Base-by-base conservation (phyloP, 2,888 invertebrate species). In the Geotrupes spiniger region DNA sequence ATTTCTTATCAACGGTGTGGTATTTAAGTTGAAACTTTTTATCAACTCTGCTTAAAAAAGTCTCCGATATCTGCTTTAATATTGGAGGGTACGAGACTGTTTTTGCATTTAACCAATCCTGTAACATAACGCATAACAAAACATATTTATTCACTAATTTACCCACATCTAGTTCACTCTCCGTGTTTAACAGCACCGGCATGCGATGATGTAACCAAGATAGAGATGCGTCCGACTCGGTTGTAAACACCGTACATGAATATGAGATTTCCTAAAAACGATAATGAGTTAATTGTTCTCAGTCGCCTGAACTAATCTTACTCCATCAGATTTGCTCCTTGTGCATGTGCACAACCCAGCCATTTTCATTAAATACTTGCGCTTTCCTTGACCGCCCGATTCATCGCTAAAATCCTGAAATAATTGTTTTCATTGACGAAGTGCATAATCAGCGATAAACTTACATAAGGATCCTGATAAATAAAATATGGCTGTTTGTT, bases 131-230 rank as follows among this genome's bases (percentile, higher is more conserved):
- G 14, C 12, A 9, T 12, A 10, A 31, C 4, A 14, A 12, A 33
- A 29, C 10, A 4, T 11, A 29, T 29, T 14, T 12, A n/a, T 12
- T 15, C 14, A 33, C 2, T 10, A 33, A 12, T 15, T 15, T 36
- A 67, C 72, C 64, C 61, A 85, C 86, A 60, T 79, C 69, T 54
- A 85, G 77, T 68, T 84, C 79, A 60, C 83, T 75, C 28, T 85
- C 81, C 25, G 77, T 80, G 46, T 83, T 80, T 36, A 92, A 74
- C 60, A 91, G 78, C n/a, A 89, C 86, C 46, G 91, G 91, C 81
- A 86, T 84, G 63, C 91, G 78, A 61, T 89, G 83, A 73, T 91
- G 91, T 41, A 91, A 73, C 85, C 86, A 87, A 25, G 80, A 76
- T 54, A 89, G 68, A 10, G 80, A 77, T 27, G 76, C 69, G 53